phyloP scores from a whole-genome alignment of 2,113 vertebrate genomes.

The Myrmecobius fasciatus region DNA sequence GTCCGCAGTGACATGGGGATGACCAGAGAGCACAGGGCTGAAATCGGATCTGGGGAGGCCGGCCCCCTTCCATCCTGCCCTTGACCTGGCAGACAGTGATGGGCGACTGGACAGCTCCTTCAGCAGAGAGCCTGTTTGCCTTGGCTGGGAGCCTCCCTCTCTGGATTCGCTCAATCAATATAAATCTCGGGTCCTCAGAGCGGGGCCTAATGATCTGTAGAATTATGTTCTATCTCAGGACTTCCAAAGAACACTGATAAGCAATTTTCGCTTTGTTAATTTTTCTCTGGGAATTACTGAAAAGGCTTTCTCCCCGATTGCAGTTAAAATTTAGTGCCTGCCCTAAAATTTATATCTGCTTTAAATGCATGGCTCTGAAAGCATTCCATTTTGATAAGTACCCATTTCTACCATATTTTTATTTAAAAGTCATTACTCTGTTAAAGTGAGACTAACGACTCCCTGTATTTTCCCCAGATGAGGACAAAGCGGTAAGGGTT shows the following conservation, averaged over 20 bases:
- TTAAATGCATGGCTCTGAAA: slow-evolving; percentile 86
- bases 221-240: slow-evolving; percentile 80
- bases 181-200: slow-evolving; percentile 83
- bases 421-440: slow-evolving; percentile 85
- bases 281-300: slow-evolving; percentile 85
- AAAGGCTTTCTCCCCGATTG: slow-evolving; percentile 85
- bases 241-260: slow-evolving; percentile 84
- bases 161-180: slow-evolving; percentile 77
- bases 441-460: slow-evolving; percentile 81
- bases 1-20: background rate
- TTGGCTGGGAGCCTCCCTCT: slow-evolving; percentile 73
- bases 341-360: slow-evolving; percentile 86
- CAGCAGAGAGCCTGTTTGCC: slow-evolving; percentile 70
- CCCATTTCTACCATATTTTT: slow-evolving; percentile 84
- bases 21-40: slow-evolving; percentile 35
- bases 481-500: slow-evolving; percentile 62
- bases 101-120: slow-evolving; percentile 68
- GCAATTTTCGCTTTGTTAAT: slow-evolving; percentile 85
- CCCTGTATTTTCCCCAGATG: slow-evolving; percentile 78
- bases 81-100: slow-evolving; percentile 66
- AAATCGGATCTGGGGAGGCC: slow-evolving; percentile 70
- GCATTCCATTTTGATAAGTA: slow-evolving; percentile 87
- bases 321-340: slow-evolving; percentile 87
- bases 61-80: slow-evolving; percentile 67
- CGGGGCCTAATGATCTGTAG: slow-evolving; percentile 74